Conservation (phyloP, 2,797 vertebrate species). For the Hypotaenidia okinawae region DNA sequence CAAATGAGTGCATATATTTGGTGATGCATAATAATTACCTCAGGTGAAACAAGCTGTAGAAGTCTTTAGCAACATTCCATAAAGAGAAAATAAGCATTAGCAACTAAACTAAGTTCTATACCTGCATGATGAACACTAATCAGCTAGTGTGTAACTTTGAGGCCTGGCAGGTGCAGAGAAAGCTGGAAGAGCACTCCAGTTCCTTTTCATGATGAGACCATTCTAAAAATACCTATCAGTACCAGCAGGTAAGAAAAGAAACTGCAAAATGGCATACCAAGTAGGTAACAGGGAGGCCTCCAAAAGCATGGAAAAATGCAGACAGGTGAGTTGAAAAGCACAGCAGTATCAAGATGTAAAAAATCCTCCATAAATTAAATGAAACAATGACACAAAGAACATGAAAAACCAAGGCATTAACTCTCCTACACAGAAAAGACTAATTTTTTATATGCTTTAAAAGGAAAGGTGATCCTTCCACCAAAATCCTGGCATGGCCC, state of each 20-base stretch:
- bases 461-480: neutral
- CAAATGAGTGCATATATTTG: conserved; percentile 51
- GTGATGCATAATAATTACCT: conserved; percentile 48
- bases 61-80: conserved; percentile 19
- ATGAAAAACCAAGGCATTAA: neutral
- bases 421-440: neutral
- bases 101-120: conserved; percentile 16
- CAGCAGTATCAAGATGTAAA: neutral
- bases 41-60: conserved; percentile 36
- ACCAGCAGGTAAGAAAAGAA: neutral
- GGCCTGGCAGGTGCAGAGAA: neutral
- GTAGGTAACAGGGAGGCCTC: neutral
- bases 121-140: conserved; percentile 27
- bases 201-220: neutral
- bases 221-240: conserved; percentile 2
- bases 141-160: neutral
- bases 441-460: neutral
- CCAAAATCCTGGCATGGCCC: neutral
- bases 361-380: neutral
- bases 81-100: conserved; percentile 20
- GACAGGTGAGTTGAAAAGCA: neutral
- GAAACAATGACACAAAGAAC: neutral
- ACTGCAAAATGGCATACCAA: neutral
- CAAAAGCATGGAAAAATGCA: neutral
- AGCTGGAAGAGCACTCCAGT: conserved; percentile 12